A percentile compares a stretch with the other conserved stretches of the same genome.
Evolutionary conservation across 1,140 invertebrate genomes (phyloP).

Genomic region (Choristoneura fumiferana): DNA sequence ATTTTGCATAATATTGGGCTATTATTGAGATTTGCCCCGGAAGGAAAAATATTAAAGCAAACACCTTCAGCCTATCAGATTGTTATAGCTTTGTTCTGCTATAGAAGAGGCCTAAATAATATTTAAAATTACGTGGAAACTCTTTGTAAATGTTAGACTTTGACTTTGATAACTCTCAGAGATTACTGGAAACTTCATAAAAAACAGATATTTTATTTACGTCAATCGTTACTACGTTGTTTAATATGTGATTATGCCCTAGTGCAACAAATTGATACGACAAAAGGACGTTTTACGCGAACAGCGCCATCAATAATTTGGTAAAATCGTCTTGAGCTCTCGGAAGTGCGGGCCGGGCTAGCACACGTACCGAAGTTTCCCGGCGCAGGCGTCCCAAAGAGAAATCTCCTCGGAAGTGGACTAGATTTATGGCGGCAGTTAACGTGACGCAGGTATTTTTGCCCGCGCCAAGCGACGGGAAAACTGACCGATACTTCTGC

Average conservation of each 20-base stretch:
- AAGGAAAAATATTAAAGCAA: constrained; percentile 31
- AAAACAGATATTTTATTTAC: too few relatives aligned
- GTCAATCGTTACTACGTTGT: too few relatives aligned
- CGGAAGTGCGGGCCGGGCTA: constrained; percentile 44
- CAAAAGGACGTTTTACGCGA: background rate
- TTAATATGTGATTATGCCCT: too few relatives aligned
- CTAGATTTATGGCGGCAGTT: constrained; percentile 64
- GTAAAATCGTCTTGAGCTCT: constrained; percentile 43
- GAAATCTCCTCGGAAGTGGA: constrained; percentile 62
- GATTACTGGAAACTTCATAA: too few relatives aligned
- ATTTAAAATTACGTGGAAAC: too few relatives aligned
- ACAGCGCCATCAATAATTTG: constrained; percentile 36
- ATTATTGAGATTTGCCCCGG: constrained; percentile 33
- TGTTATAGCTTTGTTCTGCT: too few relatives aligned
- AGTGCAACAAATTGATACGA: too few relatives aligned
- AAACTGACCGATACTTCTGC: constrained; percentile 54
- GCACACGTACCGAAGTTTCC: constrained; percentile 58
- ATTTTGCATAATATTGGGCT: constrained; percentile 49
- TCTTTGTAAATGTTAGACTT: too few relatives aligned
- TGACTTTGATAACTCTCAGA: too few relatives aligned
- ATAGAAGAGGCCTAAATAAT: too few relatives aligned
- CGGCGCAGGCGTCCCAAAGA: constrained; percentile 47
- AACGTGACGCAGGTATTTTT: constrained; percentile 63
- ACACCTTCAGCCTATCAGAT: constrained; percentile 20
- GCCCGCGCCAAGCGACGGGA: constrained; percentile 24